Base-by-base conservation (phyloP, 92 coral and sea anemone genomes). In the Desmophyllum pertusum region DNA sequence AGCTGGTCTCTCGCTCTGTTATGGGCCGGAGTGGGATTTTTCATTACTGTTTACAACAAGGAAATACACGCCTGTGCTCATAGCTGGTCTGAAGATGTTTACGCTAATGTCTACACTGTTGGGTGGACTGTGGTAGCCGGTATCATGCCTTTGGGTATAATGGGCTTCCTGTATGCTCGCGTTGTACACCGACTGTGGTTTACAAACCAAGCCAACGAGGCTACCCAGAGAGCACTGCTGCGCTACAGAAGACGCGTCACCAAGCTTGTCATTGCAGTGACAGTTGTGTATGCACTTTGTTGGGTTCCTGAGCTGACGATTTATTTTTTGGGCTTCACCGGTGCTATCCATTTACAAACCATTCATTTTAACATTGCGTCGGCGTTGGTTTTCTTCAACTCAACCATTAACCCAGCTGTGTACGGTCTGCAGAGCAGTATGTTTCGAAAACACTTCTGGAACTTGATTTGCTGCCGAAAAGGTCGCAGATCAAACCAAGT, bases 191-290 rank as follows among this genome's bases (percentile, higher is more conserved):
- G 86, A 40, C 69, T 82, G 29, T 82, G 86, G 86, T 72, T 82
- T 72, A 53, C 42, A 14, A 33, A 72, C 18, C 79, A 82, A 10
- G 86, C 57, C 23, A 57, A 73, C 45, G 86, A 72, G 72, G 86
- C 79, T 71, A 82, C 86, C 79, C 86, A 82, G 86, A 40, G 30
- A n/a, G 70, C 86, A 39, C 41, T 82, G 79, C 73, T 82, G 71
- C 86, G 86, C 43, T 33, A 82, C 57, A 53, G 86, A n/a, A 72
- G 69, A 65, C 86, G 86, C 36, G 86, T 82, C 79, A 82, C 86
- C 14, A 73, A 72, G 65, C 79, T 82, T 41, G 86, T 82, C 41
- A 82, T 82, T 10, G 86, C 79, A 11, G 86, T 82, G 48, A 82
- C 86, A 72, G 18, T 82, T 59, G 86, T 72, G 2, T 82, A 82